Evolutionary conservation across 2,888 invertebrate genomes (phyloP).

Genomic region (Laspeyria flexula): DNA sequence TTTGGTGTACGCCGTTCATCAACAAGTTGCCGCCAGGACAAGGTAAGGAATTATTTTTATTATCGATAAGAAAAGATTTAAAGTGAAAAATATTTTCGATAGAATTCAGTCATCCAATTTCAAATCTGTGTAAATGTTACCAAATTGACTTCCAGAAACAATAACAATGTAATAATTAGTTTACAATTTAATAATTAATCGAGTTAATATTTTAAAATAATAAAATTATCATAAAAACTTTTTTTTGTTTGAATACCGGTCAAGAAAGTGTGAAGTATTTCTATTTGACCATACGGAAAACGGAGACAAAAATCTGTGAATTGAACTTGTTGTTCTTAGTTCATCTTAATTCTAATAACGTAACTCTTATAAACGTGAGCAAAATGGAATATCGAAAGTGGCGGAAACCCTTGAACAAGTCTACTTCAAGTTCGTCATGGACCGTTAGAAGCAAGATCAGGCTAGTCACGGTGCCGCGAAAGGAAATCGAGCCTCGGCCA

Average conservation of each 20-base stretch:
- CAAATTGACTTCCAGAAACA: too few species aligned
- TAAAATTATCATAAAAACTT: not conserved
- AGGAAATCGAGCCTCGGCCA: slow-evolving; percentile 65
- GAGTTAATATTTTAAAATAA: too few species aligned
- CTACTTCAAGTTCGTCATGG: slow-evolving; percentile 38
- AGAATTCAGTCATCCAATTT: too few species aligned
- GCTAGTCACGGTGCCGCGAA: slow-evolving; percentile 45
- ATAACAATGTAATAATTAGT: too few species aligned
- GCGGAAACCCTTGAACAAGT: slow-evolving; percentile 50
- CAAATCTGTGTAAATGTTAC: not conserved
- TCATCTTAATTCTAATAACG: slow-evolving; percentile 52
- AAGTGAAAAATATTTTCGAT: too few species aligned
- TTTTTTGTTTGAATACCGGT: not conserved
- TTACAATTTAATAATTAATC: too few species aligned
- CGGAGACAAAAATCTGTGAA: slow-evolving; percentile 34
- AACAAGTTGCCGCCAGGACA: slow-evolving; percentile 71
- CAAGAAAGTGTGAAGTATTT: too few species aligned
- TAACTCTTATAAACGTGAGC: slow-evolving; percentile 66
- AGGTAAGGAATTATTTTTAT: slow-evolving; percentile 57
- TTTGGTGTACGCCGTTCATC: slow-evolving; percentile 66
- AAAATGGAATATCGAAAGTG: slow-evolving; percentile 53
- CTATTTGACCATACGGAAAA: not conserved
- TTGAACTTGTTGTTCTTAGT: slow-evolving; percentile 41
- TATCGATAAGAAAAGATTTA: too few species aligned
- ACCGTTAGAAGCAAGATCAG: slow-evolving; percentile 62